phyloP scores from a whole-genome alignment of 2,888 invertebrate genomes.

The Carabus problematicus region DNA sequence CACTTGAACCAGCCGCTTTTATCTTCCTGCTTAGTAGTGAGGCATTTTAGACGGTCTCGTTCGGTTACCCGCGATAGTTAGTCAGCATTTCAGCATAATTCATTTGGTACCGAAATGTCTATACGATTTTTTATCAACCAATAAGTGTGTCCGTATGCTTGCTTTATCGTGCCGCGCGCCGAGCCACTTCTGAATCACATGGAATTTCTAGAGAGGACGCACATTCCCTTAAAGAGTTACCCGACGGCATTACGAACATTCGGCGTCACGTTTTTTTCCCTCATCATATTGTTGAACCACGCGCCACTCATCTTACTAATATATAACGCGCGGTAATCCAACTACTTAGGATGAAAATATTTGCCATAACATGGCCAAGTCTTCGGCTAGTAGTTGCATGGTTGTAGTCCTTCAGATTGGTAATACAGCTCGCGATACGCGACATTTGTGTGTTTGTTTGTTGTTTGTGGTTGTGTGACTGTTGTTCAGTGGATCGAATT shows the following conservation, averaged over 20 bases:
- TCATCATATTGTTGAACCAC: not conserved
- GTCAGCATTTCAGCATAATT: slow-evolving; percentile 12
- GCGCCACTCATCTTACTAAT: too few species aligned
- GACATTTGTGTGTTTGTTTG: slow-evolving; percentile 7
- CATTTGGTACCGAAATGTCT: slow-evolving; percentile 36
- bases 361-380: too few species aligned
- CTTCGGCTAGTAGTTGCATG: not conserved
- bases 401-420: not conserved
- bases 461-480: not conserved
- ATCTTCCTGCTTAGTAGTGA: too few species aligned
- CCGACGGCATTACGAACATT: not conserved
- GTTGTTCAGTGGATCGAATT: not conserved
- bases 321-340: slow-evolving; percentile 9
- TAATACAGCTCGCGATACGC: too few species aligned
- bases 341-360: slow-evolving; percentile 17
- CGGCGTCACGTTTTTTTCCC: slow-evolving; percentile 29
- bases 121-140: slow-evolving; percentile 25
- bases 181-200: slow-evolving; percentile 11
- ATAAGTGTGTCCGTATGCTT: slow-evolving; percentile 13
- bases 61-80: not conserved
- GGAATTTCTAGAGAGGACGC: slow-evolving; percentile 10
- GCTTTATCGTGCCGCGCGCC: not conserved
- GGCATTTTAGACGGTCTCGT: too few species aligned
- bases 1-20: too few species aligned
- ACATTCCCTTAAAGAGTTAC: not conserved